Percentiles rank a stretch among this genome's conserved stretches.
phyloP scores from a whole-genome alignment of 2,888 invertebrate genomes.

The Tortrix viridana region DNA sequence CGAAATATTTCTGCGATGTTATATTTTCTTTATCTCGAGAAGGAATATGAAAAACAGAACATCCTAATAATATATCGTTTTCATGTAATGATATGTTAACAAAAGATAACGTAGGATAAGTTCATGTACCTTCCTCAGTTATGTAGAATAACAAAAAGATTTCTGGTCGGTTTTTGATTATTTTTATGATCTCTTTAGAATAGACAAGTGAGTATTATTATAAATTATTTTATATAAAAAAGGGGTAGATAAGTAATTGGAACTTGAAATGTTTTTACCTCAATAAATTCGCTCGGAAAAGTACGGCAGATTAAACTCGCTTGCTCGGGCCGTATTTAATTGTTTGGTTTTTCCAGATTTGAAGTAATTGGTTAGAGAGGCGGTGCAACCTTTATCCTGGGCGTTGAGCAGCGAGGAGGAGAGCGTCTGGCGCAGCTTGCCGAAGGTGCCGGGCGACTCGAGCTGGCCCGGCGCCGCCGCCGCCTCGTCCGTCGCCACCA shows the following conservation, averaged over 20 bases:
- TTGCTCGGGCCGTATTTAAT: no score
- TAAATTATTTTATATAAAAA: no score
- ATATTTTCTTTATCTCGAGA: constrained; percentile 6
- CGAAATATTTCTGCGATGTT: background rate
- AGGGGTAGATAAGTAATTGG: no score
- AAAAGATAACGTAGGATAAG: constrained; percentile 22
- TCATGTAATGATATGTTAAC: constrained; percentile 28
- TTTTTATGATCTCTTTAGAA: constrained; percentile 10
- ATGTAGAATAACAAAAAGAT: constrained; percentile 20
- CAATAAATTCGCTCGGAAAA: no score
- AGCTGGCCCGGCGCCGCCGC: constrained; percentile 85
- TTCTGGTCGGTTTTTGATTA: constrained; percentile 29
- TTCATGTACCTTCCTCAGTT: constrained; percentile 23
- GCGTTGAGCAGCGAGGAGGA: constrained; percentile 92
- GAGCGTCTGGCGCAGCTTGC: constrained; percentile 92
- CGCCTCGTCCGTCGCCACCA: constrained; percentile 92
- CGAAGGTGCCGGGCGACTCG: constrained; percentile 89
- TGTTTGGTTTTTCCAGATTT: no score
- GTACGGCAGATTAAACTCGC: no score
- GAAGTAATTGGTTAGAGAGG: background rate
- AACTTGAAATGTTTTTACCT: no score
- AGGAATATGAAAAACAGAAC: constrained; percentile 1
- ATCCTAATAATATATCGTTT: constrained; percentile 14
- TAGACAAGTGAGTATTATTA: no score
- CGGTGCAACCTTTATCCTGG: constrained; percentile 89